A percentile compares a stretch with the other conserved stretches of the same genome.
These are phyloP conservation scores for Spongilla lacustris DNA, from an alignment of 37 sponge, comb jelly and placozoan species.

Conservation along the genomic window DNA sequence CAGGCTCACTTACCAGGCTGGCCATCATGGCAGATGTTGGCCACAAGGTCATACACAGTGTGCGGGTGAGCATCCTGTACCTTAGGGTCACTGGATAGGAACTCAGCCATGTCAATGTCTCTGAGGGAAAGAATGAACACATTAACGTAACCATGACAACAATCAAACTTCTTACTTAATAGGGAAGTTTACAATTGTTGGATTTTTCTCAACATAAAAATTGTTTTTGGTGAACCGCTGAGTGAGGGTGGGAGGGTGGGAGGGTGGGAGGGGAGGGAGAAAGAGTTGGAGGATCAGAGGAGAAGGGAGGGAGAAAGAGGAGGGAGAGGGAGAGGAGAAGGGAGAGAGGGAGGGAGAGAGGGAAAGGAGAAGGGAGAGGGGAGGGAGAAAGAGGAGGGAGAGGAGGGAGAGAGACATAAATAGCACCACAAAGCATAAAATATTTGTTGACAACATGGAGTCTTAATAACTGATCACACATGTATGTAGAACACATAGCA, in stretches of 20 bases:
- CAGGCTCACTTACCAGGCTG: constrained; percentile 57
- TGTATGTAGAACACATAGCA: too few species aligned
- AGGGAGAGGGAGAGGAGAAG: too few species aligned
- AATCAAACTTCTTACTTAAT: constrained; percentile 70
- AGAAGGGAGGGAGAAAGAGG: too few species aligned
- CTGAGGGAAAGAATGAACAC: constrained; percentile 23
- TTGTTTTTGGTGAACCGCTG: constrained; percentile 97
- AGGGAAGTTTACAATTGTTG: constrained; percentile 99
- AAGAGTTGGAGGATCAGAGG: not conserved
- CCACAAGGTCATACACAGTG: constrained; percentile 91
- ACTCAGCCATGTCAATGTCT: constrained; percentile 96
- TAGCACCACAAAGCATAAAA: too few species aligned
- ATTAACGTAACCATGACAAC: not conserved
- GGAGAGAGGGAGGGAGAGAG: too few species aligned
- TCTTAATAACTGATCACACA: too few species aligned
- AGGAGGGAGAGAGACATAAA: too few species aligned
- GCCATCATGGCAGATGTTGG: constrained; percentile 98
- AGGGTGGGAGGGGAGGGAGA: not conserved
- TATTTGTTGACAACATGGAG: too few species aligned
- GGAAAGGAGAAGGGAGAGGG: too few species aligned
- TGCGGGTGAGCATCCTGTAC: constrained; percentile 77
- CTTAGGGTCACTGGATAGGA: constrained; percentile 79
- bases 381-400: too few species aligned
- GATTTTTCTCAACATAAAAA: constrained; percentile 98
- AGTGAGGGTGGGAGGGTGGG: not conserved